Evolutionary conservation across 2,113 vertebrate genomes (phyloP).

Genomic region (Engystomops pustulosus): DNA sequence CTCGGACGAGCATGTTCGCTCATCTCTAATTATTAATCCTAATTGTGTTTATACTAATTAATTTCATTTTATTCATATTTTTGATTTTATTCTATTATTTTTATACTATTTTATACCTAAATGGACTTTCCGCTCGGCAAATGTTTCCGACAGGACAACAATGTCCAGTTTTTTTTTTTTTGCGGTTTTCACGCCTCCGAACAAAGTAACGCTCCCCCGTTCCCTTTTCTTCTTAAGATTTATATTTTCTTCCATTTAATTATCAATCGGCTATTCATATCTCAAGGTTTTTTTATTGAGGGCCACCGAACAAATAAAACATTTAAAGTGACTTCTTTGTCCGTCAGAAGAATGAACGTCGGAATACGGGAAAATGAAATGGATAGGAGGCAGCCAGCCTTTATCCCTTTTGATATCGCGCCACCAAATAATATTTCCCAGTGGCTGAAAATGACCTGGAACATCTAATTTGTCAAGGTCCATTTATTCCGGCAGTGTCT

Average conservation of each 20-base stretch:
- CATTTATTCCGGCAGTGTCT: constrained; percentile 52
- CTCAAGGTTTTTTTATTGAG: constrained; percentile 49
- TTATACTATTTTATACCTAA: no score
- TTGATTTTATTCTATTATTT: no score
- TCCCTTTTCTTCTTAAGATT: not conserved
- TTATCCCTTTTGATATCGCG: constrained; percentile 39
- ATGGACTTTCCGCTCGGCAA: no score
- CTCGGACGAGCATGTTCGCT: no score
- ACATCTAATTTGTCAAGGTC: constrained; percentile 59
- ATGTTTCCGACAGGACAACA: constrained; percentile 20
- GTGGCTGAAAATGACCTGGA: constrained; percentile 55
- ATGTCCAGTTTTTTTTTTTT: not conserved
- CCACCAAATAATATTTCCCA: constrained; percentile 38
- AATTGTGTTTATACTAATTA: no score
- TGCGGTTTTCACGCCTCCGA: not conserved
- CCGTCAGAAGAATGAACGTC: constrained; percentile 32
- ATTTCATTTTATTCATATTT: no score
- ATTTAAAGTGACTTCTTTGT: constrained; percentile 59
- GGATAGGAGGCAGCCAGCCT: constrained; percentile 22
- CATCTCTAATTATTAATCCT: no score
- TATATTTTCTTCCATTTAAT: constrained; percentile 40
- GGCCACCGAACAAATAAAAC: constrained; percentile 47
- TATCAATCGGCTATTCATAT: constrained; percentile 38
- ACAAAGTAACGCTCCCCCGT: not conserved
- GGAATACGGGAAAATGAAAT: constrained; percentile 35